These are phyloP conservation scores for Ornithoptera priamus DNA, from an alignment of 2,888 invertebrate species.

Conservation along the genomic window DNA sequence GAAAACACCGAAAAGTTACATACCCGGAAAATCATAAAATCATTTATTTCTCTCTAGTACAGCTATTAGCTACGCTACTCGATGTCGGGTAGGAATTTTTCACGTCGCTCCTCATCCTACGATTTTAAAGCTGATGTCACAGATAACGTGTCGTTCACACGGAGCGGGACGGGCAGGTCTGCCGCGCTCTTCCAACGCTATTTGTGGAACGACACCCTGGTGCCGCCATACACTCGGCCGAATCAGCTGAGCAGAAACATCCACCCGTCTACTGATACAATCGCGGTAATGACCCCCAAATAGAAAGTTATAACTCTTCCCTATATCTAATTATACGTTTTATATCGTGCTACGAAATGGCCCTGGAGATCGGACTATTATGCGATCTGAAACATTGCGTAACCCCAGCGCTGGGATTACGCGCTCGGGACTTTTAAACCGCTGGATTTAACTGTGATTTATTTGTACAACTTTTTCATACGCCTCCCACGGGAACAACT, in stretches of 20 bases:
- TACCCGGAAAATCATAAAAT: too few species aligned
- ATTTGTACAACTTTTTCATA: too few species aligned
- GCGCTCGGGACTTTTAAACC: too few species aligned
- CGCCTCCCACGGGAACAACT: too few species aligned
- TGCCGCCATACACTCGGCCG: conserved; percentile 47
- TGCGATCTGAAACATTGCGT: too few species aligned
- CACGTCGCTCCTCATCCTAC: neutral
- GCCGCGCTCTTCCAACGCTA: conserved; percentile 47
- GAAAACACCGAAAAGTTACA: too few species aligned
- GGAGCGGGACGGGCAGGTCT: conserved; percentile 50
- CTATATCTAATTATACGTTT: conserved; percentile 21
- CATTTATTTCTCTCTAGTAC: too few species aligned
- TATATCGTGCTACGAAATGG: conserved; percentile 19
- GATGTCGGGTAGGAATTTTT: too few species aligned
- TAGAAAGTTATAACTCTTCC: conserved; percentile 22
- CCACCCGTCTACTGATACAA: conserved; percentile 13
- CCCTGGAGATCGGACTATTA: neutral
- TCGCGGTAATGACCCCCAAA: conserved; percentile 29
- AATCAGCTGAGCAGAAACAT: conserved; percentile 6
- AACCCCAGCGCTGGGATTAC: too few species aligned
- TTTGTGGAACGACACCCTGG: conserved; percentile 64
- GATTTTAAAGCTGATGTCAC: conserved; percentile 59
- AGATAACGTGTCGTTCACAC: conserved; percentile 74
- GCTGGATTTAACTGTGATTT: too few species aligned
- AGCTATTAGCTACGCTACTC: too few species aligned